Evolutionary conservation across 2,797 vertebrate genomes (phyloP).

Genomic region (Sebastes hopkinsi): DNA sequence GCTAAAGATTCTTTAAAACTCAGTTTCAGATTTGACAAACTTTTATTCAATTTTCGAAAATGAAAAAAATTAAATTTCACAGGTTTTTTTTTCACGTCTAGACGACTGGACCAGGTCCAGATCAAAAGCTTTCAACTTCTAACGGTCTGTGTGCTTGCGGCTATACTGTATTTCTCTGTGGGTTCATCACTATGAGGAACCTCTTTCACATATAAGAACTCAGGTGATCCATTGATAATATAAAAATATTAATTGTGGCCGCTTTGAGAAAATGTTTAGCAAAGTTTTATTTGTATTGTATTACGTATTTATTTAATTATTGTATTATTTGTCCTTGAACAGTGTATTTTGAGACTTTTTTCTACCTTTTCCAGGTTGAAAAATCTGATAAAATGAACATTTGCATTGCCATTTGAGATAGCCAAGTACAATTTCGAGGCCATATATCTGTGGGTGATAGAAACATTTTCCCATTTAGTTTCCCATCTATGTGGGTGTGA

Average conservation of each 20-base stretch:
- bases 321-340: background rate
- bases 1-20: background rate
- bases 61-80: background rate
- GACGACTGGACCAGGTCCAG: background rate
- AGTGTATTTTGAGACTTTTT: background rate
- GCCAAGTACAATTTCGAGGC: constrained; percentile 20
- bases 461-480: constrained; percentile 49
- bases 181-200: background rate
- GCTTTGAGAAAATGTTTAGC: background rate
- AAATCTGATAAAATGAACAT: constrained; percentile 35
- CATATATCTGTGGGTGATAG: constrained; percentile 24
- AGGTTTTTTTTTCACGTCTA: background rate
- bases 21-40: background rate
- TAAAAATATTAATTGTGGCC: background rate
- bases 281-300: background rate
- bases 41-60: background rate
- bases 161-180: background rate
- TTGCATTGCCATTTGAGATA: constrained; percentile 46
- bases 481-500: constrained; percentile 38
- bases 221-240: background rate
- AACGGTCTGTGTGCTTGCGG: background rate
- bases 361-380: constrained; percentile 3
- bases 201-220: background rate
- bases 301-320: background rate
- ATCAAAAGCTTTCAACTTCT: background rate